These are phyloP conservation scores for Andrena camellia DNA, from an alignment of 2,888 invertebrate species.

Conservation along the genomic window DNA sequence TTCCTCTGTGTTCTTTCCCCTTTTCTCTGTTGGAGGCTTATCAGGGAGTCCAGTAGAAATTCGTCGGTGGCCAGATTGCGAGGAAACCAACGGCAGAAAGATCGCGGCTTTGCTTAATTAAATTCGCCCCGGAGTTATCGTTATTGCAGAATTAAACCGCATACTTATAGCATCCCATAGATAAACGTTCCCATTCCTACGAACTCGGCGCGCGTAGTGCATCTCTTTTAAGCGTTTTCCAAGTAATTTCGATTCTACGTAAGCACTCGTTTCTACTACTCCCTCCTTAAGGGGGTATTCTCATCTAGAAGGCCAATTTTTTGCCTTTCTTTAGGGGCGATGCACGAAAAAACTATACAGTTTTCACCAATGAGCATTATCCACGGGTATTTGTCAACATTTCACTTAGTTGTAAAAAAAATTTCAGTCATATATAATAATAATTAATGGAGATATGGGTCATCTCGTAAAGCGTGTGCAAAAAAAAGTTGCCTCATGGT, in stretches of 20 bases:
- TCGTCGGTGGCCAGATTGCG: conserved; percentile 66
- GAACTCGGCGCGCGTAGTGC: neutral
- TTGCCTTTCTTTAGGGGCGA: no score
- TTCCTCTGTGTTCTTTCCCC: conserved; percentile 6
- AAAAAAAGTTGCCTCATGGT: no score
- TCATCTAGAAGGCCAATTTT: no score
- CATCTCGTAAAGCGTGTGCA: no score
- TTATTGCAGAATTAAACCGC: conserved; percentile 63
- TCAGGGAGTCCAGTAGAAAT: conserved; percentile 58
- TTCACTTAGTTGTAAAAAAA: no score
- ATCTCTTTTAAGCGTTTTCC: neutral
- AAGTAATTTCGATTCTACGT: neutral
- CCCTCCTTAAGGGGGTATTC: neutral
- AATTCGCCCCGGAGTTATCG: conserved; percentile 69
- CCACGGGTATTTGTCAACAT: no score
- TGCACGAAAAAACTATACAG: no score
- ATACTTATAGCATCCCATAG: conserved; percentile 52
- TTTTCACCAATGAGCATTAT: no score
- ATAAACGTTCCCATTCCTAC: conserved; percentile 53
- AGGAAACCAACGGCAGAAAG: conserved; percentile 48
- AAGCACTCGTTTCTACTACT: neutral
- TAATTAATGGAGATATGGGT: no score
- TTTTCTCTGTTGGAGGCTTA: conserved; percentile 25
- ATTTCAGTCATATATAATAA: no score
- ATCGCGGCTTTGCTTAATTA: conserved; percentile 67